phyloP scores from a whole-genome alignment of 2,797 vertebrate species.

The Bradypus variegatus region DNA sequence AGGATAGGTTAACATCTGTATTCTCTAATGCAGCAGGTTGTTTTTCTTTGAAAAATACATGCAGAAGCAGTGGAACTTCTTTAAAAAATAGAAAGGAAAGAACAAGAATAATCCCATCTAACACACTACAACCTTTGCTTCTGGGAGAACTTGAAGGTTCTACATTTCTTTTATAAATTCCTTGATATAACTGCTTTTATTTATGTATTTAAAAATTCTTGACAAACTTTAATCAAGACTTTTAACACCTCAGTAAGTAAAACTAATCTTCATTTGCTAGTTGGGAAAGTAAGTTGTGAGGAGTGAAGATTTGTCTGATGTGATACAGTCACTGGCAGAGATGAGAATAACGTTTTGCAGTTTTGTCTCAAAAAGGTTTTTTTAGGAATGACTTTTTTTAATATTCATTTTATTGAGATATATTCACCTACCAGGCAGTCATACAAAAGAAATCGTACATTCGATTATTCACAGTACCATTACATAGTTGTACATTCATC shows the following conservation, averaged over 20 bases:
- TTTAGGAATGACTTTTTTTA: too few relatives aligned
- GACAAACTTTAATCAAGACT: constrained; percentile 25
- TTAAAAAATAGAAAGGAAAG: not conserved
- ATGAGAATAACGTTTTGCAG: constrained; percentile 5
- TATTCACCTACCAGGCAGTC: too few relatives aligned
- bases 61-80: constrained; percentile 13
- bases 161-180: not conserved
- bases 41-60: constrained; percentile 31
- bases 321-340: not conserved
- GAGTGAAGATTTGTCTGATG: not conserved
- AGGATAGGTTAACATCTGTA: not conserved
- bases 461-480: too few relatives aligned
- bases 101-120: not conserved
- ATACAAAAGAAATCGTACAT: too few relatives aligned
- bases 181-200: constrained; percentile 9
- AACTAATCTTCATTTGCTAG: constrained; percentile 38
- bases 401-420: too few relatives aligned
- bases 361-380: constrained; percentile 34
- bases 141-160: not conserved
- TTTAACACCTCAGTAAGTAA: not conserved
- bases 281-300: constrained; percentile 33
- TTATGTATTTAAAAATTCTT: constrained; percentile 13
- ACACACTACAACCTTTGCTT: not conserved
- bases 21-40: not conserved
- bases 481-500: too few relatives aligned